Conservation (phyloP, 2,888 invertebrate genomes). For the Oegoconia quadripuncta region DNA sequence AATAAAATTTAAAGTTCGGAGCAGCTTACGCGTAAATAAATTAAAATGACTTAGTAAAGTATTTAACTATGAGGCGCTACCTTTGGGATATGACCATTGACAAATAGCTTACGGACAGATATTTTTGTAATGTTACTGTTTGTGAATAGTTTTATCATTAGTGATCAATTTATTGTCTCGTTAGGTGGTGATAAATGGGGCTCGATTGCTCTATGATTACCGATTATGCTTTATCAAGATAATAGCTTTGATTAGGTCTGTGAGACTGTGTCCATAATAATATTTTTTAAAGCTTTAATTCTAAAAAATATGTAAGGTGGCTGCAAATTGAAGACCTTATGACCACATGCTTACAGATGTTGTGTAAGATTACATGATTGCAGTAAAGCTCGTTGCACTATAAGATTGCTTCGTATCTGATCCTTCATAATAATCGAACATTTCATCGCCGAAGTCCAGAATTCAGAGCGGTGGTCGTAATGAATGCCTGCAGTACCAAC, state of each 20-base stretch:
- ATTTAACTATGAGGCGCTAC: conserved; percentile 53
- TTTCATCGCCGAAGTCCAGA: conserved; percentile 51
- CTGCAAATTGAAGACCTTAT: not conserved
- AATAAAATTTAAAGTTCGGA: conserved; percentile 55
- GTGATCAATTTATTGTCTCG: conserved; percentile 70
- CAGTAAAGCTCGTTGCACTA: conserved; percentile 50
- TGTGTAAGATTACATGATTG: conserved; percentile 45
- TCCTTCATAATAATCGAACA: conserved; percentile 53
- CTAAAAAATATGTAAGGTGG: not conserved
- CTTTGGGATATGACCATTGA: conserved; percentile 57
- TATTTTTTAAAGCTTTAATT: conserved; percentile 25
- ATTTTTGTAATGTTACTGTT: conserved; percentile 66
- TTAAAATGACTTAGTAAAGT: conserved; percentile 37
- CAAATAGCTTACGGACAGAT: conserved; percentile 63
- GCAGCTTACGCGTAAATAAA: conserved; percentile 55
- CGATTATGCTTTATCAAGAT: conserved; percentile 66
- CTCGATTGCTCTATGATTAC: conserved; percentile 62
- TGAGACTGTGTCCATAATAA: conserved; percentile 42
- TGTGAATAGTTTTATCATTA: conserved; percentile 62
- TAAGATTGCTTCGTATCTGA: conserved; percentile 55
- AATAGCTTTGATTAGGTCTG: conserved; percentile 54
- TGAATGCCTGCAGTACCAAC: conserved; percentile 51
- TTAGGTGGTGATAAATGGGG: conserved; percentile 65
- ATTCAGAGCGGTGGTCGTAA: conserved; percentile 52
- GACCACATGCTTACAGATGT: no score